These are phyloP conservation scores for Rambutsinella grinnellia DNA, from an alignment of 2,888 invertebrate genomes.

Conservation along the genomic window DNA sequence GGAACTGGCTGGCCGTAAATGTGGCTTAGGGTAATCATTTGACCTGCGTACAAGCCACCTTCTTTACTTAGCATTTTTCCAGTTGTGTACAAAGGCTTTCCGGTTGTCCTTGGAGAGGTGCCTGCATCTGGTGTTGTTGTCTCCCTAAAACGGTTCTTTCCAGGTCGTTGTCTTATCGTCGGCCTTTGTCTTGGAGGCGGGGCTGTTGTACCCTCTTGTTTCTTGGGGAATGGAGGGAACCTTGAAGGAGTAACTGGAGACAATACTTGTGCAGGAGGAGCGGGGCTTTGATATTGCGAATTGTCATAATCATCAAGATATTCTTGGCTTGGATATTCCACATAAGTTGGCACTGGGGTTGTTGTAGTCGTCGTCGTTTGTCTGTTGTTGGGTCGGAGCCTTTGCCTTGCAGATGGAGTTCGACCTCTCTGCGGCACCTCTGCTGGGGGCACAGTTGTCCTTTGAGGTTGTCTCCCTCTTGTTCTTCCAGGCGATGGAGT, in stretches of 20 bases:
- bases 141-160: constrained; percentile 28
- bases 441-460: constrained; percentile 1
- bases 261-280: constrained; percentile 13
- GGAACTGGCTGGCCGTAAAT: constrained; percentile 63
- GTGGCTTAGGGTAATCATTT: constrained; percentile 53
- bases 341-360: constrained; percentile 30
- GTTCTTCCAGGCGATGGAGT: constrained; percentile 32
- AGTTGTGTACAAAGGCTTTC: constrained; percentile 62
- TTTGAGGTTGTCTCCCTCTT: constrained; percentile 25
- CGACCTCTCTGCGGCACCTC: constrained; percentile 17
- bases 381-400: constrained; percentile 25
- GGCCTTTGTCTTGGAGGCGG: constrained; percentile 16
- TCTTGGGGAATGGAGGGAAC: constrained; percentile 38
- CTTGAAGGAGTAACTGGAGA: constrained; percentile 13
- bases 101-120: constrained; percentile 52
- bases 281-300: constrained; percentile 20
- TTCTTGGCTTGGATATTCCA: constrained; percentile 50
- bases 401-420: constrained; percentile 14
- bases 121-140: constrained; percentile 41
- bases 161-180: neutral
- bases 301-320: constrained; percentile 53
- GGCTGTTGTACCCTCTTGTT: constrained; percentile 21
- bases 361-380: constrained; percentile 34
- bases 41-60: constrained; percentile 65
- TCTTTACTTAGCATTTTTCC: constrained; percentile 65